A percentile compares a stretch with the other conserved stretches of the same genome.
Evolutionary conservation across 53 echinoderm and acorn worm species (phyloP).

Genomic region (Paelopatides confundens): DNA sequence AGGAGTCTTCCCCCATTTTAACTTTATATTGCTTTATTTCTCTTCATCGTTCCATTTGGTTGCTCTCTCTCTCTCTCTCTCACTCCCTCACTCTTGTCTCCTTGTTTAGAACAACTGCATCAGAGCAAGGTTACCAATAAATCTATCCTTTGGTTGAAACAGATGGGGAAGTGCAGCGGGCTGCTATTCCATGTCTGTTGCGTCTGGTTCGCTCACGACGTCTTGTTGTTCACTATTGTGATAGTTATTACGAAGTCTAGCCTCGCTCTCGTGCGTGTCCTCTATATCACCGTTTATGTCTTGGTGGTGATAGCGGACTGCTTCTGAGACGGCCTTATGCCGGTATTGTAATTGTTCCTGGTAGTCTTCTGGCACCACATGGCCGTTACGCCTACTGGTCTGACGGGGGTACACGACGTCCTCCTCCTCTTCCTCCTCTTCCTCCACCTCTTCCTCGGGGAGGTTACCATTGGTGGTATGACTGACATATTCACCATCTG

Average conservation of each 20-base stretch:
- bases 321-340: not conserved
- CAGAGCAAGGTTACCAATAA: too few species aligned
- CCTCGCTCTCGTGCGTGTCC: not conserved
- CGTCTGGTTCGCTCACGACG: not conserved
- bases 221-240: not conserved
- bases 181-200: not conserved
- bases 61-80: not conserved
- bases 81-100: not conserved
- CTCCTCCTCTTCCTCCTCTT: not conserved
- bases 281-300: constrained; percentile 26
- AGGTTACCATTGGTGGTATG: constrained; percentile 3
- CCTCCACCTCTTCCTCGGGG: not conserved
- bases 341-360: not conserved
- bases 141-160: constrained; percentile 34
- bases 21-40: not conserved
- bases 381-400: not conserved
- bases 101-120: not conserved
- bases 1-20: not conserved
- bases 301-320: not conserved
- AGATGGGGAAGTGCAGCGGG: not conserved
- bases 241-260: not conserved
- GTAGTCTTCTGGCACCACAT: not conserved
- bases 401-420: not conserved
- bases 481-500: not conserved
- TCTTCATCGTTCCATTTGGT: not conserved